Base-by-base conservation (phyloP, 1,140 invertebrate genomes). In the Pomacea maculata region DNA sequence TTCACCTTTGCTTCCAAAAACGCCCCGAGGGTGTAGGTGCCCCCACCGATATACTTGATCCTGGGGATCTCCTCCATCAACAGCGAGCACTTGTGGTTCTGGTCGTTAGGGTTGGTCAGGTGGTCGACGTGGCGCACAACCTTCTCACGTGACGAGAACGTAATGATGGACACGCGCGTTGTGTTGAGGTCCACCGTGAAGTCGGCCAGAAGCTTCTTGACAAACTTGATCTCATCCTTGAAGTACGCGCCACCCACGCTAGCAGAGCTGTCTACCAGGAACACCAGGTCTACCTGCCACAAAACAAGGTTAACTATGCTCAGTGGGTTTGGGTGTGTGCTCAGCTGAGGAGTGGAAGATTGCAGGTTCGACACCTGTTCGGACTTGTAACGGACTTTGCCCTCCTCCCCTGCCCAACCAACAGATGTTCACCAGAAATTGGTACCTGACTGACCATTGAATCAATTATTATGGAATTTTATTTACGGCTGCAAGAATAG, bases 11-110 rank as follows among this genome's bases (percentile, higher is more conserved):
- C 94, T 87, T 94, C 93, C 63, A 93, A 84, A 76, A 95, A 92
- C 11, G 95, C 95, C 21, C 94, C 94, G 54, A 94, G 89, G 0
- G 95, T 95, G 84, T 93, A 95, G 8, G 95, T 95, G 52, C 94
- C 94, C 11, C 95, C 94, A 15, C 94, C 94, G 25, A 91, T 92
- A 85, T 95, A 95, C 65, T 87, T 91, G 57, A 95, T 94, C 67
- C 92, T 92, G 14, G 92, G 93, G 11, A 95, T 87, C 83, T 95
- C 92, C 77, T 94, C 91, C 82, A 94, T 93, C 19, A 95, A 84
- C 34, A 95, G 86, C 0, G 92, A 90, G 89, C 95, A 95, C 89
- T 95, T 95, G 86, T 95, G 93, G 15, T 87, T 83, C 19, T 91
- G 87, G 0, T 91, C 89, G 19, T 85, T 83, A 0, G 92, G 91